Evolutionary conservation across 2,797 vertebrate genomes (phyloP).

Genomic region (Leucoraja ocellata): DNA sequence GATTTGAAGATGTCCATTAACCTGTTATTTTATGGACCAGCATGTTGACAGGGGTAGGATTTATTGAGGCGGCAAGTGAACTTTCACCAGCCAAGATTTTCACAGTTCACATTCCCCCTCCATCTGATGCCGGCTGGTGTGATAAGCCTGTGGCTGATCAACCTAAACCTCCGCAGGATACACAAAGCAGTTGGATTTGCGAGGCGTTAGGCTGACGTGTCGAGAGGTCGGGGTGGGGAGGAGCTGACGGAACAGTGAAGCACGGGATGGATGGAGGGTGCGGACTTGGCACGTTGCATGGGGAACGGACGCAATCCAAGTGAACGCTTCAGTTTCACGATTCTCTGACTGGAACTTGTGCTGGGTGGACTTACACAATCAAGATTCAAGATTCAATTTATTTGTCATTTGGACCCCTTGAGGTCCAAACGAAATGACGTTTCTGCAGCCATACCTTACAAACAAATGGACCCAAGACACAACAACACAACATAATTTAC

Average conservation of each 20-base stretch:
- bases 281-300: neutral
- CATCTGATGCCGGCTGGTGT: neutral
- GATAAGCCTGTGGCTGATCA: neutral
- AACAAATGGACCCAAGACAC: too few relatives aligned
- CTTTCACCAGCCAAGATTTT: neutral
- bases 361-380: too few relatives aligned
- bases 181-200: conserved; percentile 17
- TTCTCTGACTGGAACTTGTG: too few relatives aligned
- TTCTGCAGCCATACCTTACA: too few relatives aligned
- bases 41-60: neutral
- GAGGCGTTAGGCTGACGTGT: neutral
- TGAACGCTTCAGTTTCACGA: too few relatives aligned
- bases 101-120: neutral
- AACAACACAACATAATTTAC: too few relatives aligned
- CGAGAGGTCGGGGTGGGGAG: neutral
- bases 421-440: too few relatives aligned
- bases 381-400: too few relatives aligned
- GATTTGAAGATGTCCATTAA: neutral
- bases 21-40: conserved; percentile 2
- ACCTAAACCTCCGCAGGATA: neutral
- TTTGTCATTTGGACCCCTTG: too few relatives aligned
- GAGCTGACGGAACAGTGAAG: neutral
- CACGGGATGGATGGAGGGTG: neutral
- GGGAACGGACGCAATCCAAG: neutral
- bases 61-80: conserved; percentile 7